phyloP scores from a whole-genome alignment of 2,888 invertebrate species.

The Cataglyphis rosenhaueri region DNA sequence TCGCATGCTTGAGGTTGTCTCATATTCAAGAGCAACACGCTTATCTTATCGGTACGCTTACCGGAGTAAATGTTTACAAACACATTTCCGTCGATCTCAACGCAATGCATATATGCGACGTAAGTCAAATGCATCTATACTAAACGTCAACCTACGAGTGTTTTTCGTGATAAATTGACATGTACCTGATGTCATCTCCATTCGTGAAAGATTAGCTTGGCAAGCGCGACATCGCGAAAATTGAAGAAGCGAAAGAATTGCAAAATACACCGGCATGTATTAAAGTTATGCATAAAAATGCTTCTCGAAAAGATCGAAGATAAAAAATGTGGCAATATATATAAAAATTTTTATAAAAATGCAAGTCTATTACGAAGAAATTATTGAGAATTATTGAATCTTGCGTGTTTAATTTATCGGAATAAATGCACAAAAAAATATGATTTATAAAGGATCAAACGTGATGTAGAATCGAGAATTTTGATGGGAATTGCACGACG shows the following conservation, averaged over 20 bases:
- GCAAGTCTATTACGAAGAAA: background rate
- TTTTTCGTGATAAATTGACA: constrained; percentile 35
- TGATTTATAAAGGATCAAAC: background rate
- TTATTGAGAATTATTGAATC: background rate
- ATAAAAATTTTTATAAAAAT: background rate
- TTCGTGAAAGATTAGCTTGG: constrained; percentile 1
- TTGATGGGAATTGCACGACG: constrained; percentile 29
- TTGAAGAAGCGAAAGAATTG: constrained; percentile 17
- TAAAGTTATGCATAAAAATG: background rate
- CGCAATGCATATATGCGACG: background rate
- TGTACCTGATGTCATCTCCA: constrained; percentile 10
- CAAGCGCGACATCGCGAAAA: background rate
- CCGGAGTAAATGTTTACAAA: constrained; percentile 3
- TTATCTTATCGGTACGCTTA: constrained; percentile 24
- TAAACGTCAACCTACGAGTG: background rate
- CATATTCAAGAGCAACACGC: constrained; percentile 52
- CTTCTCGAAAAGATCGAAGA: background rate
- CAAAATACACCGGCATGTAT: background rate
- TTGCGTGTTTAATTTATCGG: constrained; percentile 2
- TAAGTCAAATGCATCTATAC: constrained; percentile 7
- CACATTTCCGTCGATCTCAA: constrained; percentile 22
- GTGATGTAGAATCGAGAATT: constrained; percentile 20
- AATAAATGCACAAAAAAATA: background rate
- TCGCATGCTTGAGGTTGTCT: constrained; percentile 36
- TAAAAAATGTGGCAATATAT: background rate